Base-by-base conservation (phyloP, 2,113 vertebrate genomes). In the Carassius auratus region DNA sequence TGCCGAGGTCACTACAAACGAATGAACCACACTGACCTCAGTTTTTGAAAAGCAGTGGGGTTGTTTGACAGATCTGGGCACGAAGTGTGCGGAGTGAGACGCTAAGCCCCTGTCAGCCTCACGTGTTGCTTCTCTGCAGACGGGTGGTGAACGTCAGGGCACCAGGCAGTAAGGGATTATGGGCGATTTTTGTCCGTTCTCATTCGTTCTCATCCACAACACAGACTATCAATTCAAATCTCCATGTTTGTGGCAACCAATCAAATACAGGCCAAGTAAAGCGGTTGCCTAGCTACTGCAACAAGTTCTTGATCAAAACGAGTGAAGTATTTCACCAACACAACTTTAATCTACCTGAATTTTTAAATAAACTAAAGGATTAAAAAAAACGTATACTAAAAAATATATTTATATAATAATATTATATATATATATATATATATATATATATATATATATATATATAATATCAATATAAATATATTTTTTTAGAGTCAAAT, bases 231-330 rank as follows among this genome's bases (percentile, higher is more conserved):
- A 69, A 59, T 78, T 73, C 81, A 64, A 81, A 76, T 87, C 76
- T 86, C 69, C 64, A 55, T 30, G 17, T 78, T 84, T 83, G 66
- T 21, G 68, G 45, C 87, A 85, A 45, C 87, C 85, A 86, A 86
- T 86, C 85, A 82, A 17, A 71, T 66, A 57, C 52, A 55, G 52
- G 55, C 21, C 61, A n/a, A 76, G 82, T 36, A 52, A 81, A 88
- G 42, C 61, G 48, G 89, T 89, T 89, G 89, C 89, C 89, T 89
- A 89, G 89, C 78, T 89, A 89, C 89, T 85, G 89, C 64, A 81
- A 86, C 86, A 85, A 88, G 87, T 78, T 50, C 85, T 86, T 50
- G 83, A 82, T 86, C 64, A 85, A 85, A 68, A 76, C 64, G 83
- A 76, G 79, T 59, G 84, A 78, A 84, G 76, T 76, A 84, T 87